A percentile compares a stretch with the other conserved stretches of the same genome.
phyloP scores from a whole-genome alignment of 2,113 vertebrate genomes.

The Aptenodytes patagonicus region DNA sequence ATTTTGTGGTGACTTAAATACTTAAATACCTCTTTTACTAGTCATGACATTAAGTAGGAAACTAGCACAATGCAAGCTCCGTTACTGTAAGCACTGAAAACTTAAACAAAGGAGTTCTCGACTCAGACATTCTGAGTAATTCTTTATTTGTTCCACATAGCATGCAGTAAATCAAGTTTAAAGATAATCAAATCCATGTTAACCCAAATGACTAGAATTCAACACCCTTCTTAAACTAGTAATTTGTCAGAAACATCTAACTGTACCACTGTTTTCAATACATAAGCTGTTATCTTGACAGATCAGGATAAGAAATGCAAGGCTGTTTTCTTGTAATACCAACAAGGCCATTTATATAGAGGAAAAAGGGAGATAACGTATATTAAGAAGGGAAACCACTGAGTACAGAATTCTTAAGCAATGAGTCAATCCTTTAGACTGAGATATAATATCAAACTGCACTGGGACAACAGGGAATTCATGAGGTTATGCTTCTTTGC shows the following conservation, averaged over 20 bases:
- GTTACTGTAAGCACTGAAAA: not conserved
- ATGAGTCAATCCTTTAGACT: not conserved
- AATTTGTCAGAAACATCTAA: not conserved
- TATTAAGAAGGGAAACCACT: not conserved
- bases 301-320: not conserved
- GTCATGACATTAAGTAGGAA: not conserved
- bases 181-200: not conserved
- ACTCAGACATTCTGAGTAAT: not conserved
- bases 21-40: not conserved
- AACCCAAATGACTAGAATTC: not conserved
- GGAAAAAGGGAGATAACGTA: not conserved
- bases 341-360: not conserved
- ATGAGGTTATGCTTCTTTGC: not conserved
- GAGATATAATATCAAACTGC: not conserved
- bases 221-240: not conserved
- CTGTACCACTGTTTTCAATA: not conserved
- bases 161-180: not conserved
- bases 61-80: not conserved
- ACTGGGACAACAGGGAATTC: not conserved
- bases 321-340: not conserved
- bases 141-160: not conserved
- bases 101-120: not conserved
- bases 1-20: not conserved
- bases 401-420: not conserved
- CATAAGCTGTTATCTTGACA: not conserved